Evolutionary conservation across 2,113 vertebrate genomes (phyloP), one percentile per base, ranked within the genome.

Genomic region (Helogale parvula): DNA sequence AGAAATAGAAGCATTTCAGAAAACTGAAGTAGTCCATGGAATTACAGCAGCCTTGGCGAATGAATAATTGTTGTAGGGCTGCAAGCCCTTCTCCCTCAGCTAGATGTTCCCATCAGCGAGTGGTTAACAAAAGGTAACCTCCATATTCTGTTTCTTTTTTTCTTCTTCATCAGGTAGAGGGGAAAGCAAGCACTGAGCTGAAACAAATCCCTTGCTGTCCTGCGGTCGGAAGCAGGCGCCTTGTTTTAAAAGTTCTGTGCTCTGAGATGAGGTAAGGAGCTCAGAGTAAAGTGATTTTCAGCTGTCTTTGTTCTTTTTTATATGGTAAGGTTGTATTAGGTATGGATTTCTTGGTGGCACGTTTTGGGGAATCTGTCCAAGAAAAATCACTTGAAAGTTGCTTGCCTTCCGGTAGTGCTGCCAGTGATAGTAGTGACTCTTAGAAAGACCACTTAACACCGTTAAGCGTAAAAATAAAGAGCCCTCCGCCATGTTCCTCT

Each of bases 191-290:
- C 50, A 35, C 8, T 82, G 69, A n/a, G 66, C 45, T 93, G 69
- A 89, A 72, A 80, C 38, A 91, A 93, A 79, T 29, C n/a, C 31
- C 33, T 94, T 66, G 69, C 3, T 12, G 11, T 4, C 76, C 65
- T 45, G 11, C 27, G n/a, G 17, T 82, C 69, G 31, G 35, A 91
- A 86, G 29, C 47, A 35, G 12, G 13, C 33, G 6, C 41, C 81
- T 91, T 88, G 29, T 93, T 97, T 95, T 50, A 77, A 85, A 90
- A 88, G 69, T 23, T 41, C 38, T 60, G 79, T 14, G 9, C n/a
- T 71, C 50, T 66, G 85, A 87, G 66, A 41, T 57, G 50, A 93
- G 54, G 69, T 72, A 85, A 91, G 52, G 77, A 31, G 86, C 89
- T 85, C 52, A 45, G 60, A 71, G 65, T 33, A 35, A 82, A 90